Evolutionary conservation across 2,888 invertebrate species (phyloP).

Genomic region (Callimorpha dominula): DNA sequence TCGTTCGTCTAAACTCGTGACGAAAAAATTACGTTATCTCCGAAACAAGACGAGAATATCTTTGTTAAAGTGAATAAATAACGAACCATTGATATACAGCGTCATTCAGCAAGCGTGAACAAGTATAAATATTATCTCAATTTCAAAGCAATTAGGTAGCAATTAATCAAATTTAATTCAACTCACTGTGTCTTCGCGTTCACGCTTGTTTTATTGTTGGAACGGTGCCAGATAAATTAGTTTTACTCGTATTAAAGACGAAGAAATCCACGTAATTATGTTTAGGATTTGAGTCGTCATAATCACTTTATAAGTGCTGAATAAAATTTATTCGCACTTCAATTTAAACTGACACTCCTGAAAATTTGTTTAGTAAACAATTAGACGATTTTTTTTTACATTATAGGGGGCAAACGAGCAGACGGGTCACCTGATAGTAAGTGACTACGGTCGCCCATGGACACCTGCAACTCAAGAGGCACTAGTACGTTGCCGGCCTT

Average conservation of each 20-base stretch:
- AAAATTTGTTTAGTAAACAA: not conserved
- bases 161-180: slow-evolving; percentile 49
- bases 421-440: too few relatives aligned
- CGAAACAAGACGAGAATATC: not conserved
- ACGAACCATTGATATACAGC: slow-evolving; percentile 2
- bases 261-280: slow-evolving; percentile 18
- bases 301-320: not conserved
- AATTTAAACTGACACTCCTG: not conserved
- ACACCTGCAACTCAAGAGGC: too few relatives aligned
- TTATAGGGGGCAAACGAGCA: too few relatives aligned
- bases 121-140: slow-evolving; percentile 24
- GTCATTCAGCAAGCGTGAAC: slow-evolving; percentile 7
- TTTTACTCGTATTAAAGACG: slow-evolving; percentile 27
- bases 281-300: slow-evolving; percentile 3
- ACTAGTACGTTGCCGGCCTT: too few relatives aligned
- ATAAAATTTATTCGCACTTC: not conserved
- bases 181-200: slow-evolving; percentile 31
- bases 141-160: slow-evolving; percentile 37
- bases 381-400: not conserved
- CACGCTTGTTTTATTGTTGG: slow-evolving; percentile 42
- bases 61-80: slow-evolving; percentile 6
- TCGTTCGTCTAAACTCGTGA: not conserved
- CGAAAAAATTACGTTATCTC: not conserved
- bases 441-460: too few relatives aligned
- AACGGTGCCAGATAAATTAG: slow-evolving; percentile 49